Evolutionary conservation across 2,888 invertebrate genomes (phyloP).

Genomic region (Blastobasis lacticolella): DNA sequence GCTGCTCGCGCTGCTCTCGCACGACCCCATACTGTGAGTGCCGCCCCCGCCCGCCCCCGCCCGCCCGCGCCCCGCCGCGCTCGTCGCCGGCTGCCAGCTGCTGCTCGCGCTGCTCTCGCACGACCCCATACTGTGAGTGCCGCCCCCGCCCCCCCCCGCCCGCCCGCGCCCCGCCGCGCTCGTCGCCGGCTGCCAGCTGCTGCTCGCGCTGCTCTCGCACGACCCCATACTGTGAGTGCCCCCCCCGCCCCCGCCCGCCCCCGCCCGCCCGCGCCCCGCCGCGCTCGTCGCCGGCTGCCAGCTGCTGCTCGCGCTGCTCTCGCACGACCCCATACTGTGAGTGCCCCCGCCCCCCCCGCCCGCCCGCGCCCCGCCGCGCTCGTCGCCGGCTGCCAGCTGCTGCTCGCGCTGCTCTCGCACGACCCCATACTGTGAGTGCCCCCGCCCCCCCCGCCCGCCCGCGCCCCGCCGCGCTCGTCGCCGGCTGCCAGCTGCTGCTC

Average conservation of each 20-base stretch:
- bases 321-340: too few species aligned
- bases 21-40: too few species aligned
- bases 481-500: slow-evolving; percentile 84
- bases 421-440: too few species aligned
- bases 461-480: slow-evolving; percentile 81
- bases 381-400: slow-evolving; percentile 85
- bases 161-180: slow-evolving; percentile 81
- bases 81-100: slow-evolving; percentile 86
- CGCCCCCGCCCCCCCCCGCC: slow-evolving; percentile 62
- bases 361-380: slow-evolving; percentile 81
- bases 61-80: slow-evolving; percentile 79
- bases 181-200: slow-evolving; percentile 85
- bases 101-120: slow-evolving; percentile 80
- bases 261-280: slow-evolving; percentile 77
- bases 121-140: too few species aligned
- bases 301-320: slow-evolving; percentile 80
- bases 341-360: slow-evolving; percentile 60
- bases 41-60: slow-evolving; percentile 64
- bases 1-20: slow-evolving; percentile 79
- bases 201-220: slow-evolving; percentile 79
- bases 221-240: slow-evolving; percentile 13
- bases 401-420: slow-evolving; percentile 80
- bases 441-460: slow-evolving; percentile 69
- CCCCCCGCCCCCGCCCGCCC: too few species aligned
- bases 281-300: slow-evolving; percentile 86